A percentile compares a stretch with the other conserved stretches of the same genome.
phyloP scores from a whole-genome alignment of 1,140 invertebrate species.

The Dinoponera quadriceps region DNA sequence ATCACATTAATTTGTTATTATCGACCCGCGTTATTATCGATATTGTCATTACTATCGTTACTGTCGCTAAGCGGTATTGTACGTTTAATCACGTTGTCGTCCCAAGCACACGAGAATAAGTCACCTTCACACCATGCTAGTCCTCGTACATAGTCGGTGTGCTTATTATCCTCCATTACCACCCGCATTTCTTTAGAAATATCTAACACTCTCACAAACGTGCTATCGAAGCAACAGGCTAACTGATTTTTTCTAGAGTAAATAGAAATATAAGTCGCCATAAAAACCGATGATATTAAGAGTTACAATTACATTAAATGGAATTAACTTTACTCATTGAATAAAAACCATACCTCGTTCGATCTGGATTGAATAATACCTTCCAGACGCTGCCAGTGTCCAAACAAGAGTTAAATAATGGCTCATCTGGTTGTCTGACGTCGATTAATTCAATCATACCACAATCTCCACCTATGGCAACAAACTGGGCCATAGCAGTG shows the following conservation, averaged over 20 bases:
- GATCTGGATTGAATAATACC: conserved; percentile 78
- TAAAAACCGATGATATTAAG: background rate
- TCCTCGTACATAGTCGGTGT: conserved; percentile 81
- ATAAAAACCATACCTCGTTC: conserved; percentile 74
- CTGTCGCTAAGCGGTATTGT: background rate
- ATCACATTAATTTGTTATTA: background rate
- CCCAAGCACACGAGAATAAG: conserved; percentile 83
- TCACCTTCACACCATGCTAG: conserved; percentile 80
- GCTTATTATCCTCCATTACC: conserved; percentile 74
- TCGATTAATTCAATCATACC: conserved; percentile 78
- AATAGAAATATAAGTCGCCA: background rate
- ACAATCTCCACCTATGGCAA: conserved; percentile 77
- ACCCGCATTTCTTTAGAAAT: conserved; percentile 61
- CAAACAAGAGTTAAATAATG: conserved; percentile 57
- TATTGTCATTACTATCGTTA: background rate
- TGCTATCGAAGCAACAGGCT: conserved; percentile 80
- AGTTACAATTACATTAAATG: conserved; percentile 10
- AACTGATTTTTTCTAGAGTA: conserved; percentile 73
- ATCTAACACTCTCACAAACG: conserved; percentile 78
- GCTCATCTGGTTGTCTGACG: conserved; percentile 69
- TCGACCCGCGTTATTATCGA: background rate
- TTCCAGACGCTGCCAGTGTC: conserved; percentile 76
- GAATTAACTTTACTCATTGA: background rate
- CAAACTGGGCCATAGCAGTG: conserved; percentile 70
- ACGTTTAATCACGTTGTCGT: conserved; percentile 78